A percentile compares a stretch with the other conserved stretches of the same genome.
These are phyloP conservation scores for Podocnemis expansa DNA, from an alignment of 2,113 vertebrate species.

Conservation along the genomic window DNA sequence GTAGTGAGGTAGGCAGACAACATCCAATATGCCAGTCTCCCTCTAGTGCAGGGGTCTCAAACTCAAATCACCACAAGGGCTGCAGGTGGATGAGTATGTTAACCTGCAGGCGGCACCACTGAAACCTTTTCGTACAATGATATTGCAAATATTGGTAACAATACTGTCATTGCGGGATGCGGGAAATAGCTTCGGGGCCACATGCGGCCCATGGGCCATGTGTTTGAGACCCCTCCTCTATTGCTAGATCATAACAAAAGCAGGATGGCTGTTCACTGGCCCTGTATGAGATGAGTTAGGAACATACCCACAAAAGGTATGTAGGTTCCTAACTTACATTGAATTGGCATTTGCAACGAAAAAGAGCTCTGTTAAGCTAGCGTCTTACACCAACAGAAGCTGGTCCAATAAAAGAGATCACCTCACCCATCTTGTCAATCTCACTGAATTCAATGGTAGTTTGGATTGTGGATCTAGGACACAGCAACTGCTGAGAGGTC, in stretches of 20 bases:
- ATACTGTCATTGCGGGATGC: no score
- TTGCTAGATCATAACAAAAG: neutral
- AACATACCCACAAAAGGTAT: neutral
- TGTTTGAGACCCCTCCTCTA: no score
- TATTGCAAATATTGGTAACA: no score
- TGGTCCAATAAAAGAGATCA: neutral
- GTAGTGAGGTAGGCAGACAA: neutral
- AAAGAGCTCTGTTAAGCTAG: neutral
- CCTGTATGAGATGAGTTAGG: neutral
- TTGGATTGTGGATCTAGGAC: neutral
- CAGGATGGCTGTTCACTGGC: neutral
- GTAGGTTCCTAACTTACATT: neutral
- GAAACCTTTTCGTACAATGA: no score
- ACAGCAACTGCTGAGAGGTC: neutral
- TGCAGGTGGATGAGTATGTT: no score
- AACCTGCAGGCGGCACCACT: no score
- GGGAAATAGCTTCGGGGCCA: no score
- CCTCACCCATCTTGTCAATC: neutral
- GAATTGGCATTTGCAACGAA: neutral
- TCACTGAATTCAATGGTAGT: neutral
- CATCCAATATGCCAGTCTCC: neutral
- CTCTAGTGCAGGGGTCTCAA: no score
- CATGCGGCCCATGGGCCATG: no score
- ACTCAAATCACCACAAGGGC: no score
- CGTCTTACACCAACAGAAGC: neutral